Percentiles rank a stretch among this genome's conserved stretches.
These are phyloP conservation scores for Phoxinus phoxinus DNA, from an alignment of 2,113 vertebrate species.

Conservation along the genomic window DNA sequence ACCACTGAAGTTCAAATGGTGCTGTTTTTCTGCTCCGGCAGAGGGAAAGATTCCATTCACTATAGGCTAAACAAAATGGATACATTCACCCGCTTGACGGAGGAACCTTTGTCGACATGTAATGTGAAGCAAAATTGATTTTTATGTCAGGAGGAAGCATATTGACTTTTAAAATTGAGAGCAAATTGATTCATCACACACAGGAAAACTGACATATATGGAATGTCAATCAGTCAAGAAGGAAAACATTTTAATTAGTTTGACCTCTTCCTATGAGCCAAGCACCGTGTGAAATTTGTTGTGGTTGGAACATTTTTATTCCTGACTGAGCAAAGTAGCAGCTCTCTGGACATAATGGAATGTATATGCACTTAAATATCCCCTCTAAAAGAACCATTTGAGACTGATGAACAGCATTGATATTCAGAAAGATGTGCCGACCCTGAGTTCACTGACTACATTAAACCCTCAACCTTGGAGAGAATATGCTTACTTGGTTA, in stretches of 20 bases:
- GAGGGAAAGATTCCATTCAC: neutral
- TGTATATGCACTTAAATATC: neutral
- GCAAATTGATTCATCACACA: slow-evolving; percentile 28
- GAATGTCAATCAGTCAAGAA: slow-evolving; percentile 32
- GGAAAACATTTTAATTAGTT: slow-evolving; percentile 51
- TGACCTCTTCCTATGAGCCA: slow-evolving; percentile 45
- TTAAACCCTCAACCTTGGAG: slow-evolving; percentile 73
- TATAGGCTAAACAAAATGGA: neutral
- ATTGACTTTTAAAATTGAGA: slow-evolving; percentile 38
- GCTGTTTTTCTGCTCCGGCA: neutral
- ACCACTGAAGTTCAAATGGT: neutral
- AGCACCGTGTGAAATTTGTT: slow-evolving; percentile 7
- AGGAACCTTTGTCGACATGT: neutral
- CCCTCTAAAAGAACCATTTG: neutral
- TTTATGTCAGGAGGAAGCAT: slow-evolving; percentile 1
- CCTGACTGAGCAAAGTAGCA: neutral
- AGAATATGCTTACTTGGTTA: slow-evolving; percentile 67
- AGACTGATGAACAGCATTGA: slow-evolving; percentile 34
- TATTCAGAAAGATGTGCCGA: slow-evolving; percentile 56
- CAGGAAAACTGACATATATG: slow-evolving; percentile 20
- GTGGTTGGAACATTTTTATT: neutral
- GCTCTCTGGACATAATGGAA: neutral
- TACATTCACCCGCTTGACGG: neutral
- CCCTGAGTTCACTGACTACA: slow-evolving; percentile 64
- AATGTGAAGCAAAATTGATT: slow-evolving; percentile 28